Evolutionary conservation across 2,888 invertebrate species (phyloP), one percentile per base, ranked within the genome.

Genomic region (Diarsia rubi): DNA sequence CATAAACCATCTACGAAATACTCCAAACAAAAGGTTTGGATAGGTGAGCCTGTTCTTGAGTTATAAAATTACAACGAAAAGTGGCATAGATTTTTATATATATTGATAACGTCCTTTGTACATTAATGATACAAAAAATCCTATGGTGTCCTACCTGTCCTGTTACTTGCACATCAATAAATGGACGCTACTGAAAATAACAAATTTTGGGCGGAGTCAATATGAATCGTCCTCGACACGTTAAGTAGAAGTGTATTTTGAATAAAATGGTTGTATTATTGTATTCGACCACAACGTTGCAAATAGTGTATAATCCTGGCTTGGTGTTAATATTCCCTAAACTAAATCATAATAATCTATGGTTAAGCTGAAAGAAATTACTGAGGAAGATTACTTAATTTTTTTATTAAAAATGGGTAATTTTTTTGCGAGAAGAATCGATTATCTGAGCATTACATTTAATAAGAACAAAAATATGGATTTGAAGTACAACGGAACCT

Each of bases 201-300:
- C 31, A 31, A 31, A 31, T 31, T 31, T 31, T 31, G 31, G n/a
- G n/a, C n/a, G n/a, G n/a, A 31, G 31, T 31, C 31, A 31, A 31
- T 31, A 31, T 31, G 31, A 31, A 31, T 31, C 31, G 31, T 31
- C 31, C 2, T 31, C 31, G 31, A 31, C 31, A 3, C 31, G 31
- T 2, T 31, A 31, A 31, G 31, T 3, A 31, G 31, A 31, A 31
- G 57, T 73, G 73, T 73, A 73, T 73, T 72, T 42, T 19, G 72
- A 73, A 73, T 59, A 73, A 74, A 73, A 62, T 62, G 73, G 49
- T 73, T 60, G n/a, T 44, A 44, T 49, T 44, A 44, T 49, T 73
- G 14, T 42, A 47, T n/a, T 67, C 42, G 77, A 76, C 54, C 52
- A 31, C 49, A 5, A 12, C 44, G 42, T 47, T 67, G 54, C 21